Conservation (phyloP, 2,888 invertebrate species). For the Catocala fraxini region DNA sequence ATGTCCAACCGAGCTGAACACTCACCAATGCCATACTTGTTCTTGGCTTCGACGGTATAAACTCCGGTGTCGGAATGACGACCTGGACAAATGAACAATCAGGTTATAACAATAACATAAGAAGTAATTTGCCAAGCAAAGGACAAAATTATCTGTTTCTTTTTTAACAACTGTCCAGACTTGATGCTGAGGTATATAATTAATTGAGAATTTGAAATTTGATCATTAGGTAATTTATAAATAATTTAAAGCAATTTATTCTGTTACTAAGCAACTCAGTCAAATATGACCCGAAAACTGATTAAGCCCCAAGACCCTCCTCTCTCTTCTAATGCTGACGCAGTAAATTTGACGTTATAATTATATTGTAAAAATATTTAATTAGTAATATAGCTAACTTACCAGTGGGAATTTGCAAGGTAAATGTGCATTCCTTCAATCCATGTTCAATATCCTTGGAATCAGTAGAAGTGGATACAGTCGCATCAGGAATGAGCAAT, state of each 20-base stretch:
- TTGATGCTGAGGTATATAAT: too few relatives aligned
- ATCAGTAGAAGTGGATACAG: slow-evolving; percentile 89
- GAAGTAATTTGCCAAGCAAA: too few relatives aligned
- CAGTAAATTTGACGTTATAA: too few relatives aligned
- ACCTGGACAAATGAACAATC: slow-evolving; percentile 66
- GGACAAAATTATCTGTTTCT: too few relatives aligned
- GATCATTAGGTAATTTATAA: too few relatives aligned
- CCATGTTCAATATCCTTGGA: slow-evolving; percentile 91
- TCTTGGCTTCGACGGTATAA: slow-evolving; percentile 93
- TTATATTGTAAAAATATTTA: background rate
- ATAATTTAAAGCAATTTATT: too few relatives aligned
- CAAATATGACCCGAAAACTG: too few relatives aligned
- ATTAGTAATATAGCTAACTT: slow-evolving; percentile 32
- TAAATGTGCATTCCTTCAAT: slow-evolving; percentile 93
- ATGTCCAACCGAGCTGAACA: slow-evolving; percentile 93
- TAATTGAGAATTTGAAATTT: too few relatives aligned
- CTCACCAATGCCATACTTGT: slow-evolving; percentile 93
- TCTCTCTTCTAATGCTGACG: too few relatives aligned
- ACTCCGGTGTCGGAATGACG: slow-evolving; percentile 93
- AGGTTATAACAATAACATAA: background rate
- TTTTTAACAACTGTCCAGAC: too few relatives aligned
- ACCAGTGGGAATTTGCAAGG: slow-evolving; percentile 92
- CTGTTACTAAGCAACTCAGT: too few relatives aligned
- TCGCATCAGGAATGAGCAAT: slow-evolving; percentile 89
- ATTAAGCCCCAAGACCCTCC: too few relatives aligned